Evolutionary conservation across 2,888 invertebrate genomes (phyloP), one percentile per base, ranked within the genome.

Genomic region (Protophormia terraenovae): DNA sequence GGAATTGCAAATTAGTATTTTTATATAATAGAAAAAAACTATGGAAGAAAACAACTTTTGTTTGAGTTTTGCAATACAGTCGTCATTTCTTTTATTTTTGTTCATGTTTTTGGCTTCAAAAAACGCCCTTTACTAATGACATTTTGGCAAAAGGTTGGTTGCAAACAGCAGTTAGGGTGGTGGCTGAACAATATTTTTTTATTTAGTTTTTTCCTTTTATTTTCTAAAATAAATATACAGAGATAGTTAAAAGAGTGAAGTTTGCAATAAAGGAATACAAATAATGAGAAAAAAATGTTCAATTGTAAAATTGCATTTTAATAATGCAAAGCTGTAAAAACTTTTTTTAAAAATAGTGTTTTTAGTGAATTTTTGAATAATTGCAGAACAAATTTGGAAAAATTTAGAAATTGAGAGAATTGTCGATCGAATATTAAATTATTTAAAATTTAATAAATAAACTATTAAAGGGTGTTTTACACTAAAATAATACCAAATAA

Each of bases 1-100:
- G 78, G 83, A 83, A 83, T 83, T 78, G 73, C 83, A 83, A 83
- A 83, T 83, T 73, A 83, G 69, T 45, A 58, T 64, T 78, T 77
- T 66, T 47, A n/a, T 14, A 62, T 3, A 14, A 62, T 1, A 38
- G 38, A 62, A 27, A 14, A 60, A 58, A 71, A 38, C 10, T 50
- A 27, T 35, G 19, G n/a, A 32, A 64, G 38, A 64, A 38, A 32
- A 38, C 6, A 77, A 58, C 32, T 77, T 71, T 53, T 71, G 35
- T 47, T 41, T 58, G 50, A 50, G 27, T 73, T 66, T 32, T 47
- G 47, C 38, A 45, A 19, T 45, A 73, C 19, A 50, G 38, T 66
- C 45, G 71, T 71, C 27, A 53, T 64, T 41, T 55, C 27, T 16
- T 32, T 55, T 53, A 14, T 58, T n/a, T 19, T 19, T n/a, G 5